Evolutionary conservation across 2,797 vertebrate species (phyloP), one percentile per base, ranked within the genome.

Genomic region (Tenualosa thibaudeaui): DNA sequence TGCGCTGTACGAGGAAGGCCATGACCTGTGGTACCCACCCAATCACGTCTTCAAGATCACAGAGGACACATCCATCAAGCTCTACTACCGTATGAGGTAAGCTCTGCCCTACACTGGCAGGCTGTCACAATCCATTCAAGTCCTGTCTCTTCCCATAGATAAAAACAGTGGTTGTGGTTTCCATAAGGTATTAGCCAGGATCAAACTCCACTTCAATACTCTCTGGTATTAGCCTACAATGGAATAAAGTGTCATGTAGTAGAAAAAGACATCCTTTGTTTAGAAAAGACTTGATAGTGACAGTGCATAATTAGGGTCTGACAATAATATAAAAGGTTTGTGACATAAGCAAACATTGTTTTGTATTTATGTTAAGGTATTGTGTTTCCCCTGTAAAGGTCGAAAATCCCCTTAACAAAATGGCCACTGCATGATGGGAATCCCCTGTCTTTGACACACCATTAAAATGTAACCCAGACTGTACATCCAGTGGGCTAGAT

Each of bases 61-160:
- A 0, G 95, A 97, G 0, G 96, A 97, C 87, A 96, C 93, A 22
- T 94, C 93, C 12, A 91, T 97, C 86, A 96, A 94, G 88, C 90
- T 99, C 84, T 95, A 97, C 86, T 99, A 98, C 89, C 97, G 98
- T 22, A 98, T 99, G 97, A 98, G 98, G 98, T 99, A 93, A 90
- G 94, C 31, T 12, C 19, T 0, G 68, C 31, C 22, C 12, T 40
- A 60, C 24, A 87, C 46, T 78, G 71, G 40, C 17, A 58, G 5
- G 26, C 24, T 26, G 51, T 9, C 10, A 46, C 46, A 65, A 13
- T 37, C 17, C 37, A 22, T 78, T 78, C 71, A 22, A 5, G n/a
- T 24, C 54, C 54, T 5, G 13, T 2, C 68, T 15, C 8, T 15
- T 71, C 13, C 24, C 62, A 17, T 71, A 17, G 46, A 49, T 8